These are phyloP conservation scores for Drepana falcataria DNA, from an alignment of 2,888 invertebrate genomes.

Conservation along the genomic window DNA sequence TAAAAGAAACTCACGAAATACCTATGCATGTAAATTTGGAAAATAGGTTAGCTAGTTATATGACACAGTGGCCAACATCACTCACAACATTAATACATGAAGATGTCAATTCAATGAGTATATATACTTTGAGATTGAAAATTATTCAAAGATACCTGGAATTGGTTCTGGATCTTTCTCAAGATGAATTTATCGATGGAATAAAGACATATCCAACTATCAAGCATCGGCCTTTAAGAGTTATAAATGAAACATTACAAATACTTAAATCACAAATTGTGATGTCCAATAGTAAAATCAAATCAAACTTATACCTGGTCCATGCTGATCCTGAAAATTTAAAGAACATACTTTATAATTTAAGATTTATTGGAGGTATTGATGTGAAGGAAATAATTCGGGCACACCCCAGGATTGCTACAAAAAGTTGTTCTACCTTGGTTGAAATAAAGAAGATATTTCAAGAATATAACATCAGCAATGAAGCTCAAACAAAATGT, in stretches of 20 bases:
- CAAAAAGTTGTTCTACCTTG: slow-evolving; percentile 45
- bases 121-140: slow-evolving; percentile 54
- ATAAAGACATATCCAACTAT: slow-evolving; percentile 64
- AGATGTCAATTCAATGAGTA: slow-evolving; percentile 44
- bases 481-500: slow-evolving; percentile 67
- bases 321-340: slow-evolving; percentile 67
- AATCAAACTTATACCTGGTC: slow-evolving; percentile 60
- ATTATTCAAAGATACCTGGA: slow-evolving; percentile 68
- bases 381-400: slow-evolving; percentile 67
- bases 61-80: slow-evolving; percentile 73
- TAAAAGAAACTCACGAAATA: slow-evolving; percentile 44
- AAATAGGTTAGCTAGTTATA: slow-evolving; percentile 57
- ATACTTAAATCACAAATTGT: slow-evolving; percentile 53
- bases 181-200: slow-evolving; percentile 57
- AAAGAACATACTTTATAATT: slow-evolving; percentile 47
- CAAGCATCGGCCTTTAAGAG: slow-evolving; percentile 61
- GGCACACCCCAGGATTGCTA: slow-evolving; percentile 59
- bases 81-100: slow-evolving; percentile 57
- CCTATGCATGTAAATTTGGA: slow-evolving; percentile 48
- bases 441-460: slow-evolving; percentile 52
- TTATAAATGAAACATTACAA: slow-evolving; percentile 55
- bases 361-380: slow-evolving; percentile 57
- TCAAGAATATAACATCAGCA: slow-evolving; percentile 49
- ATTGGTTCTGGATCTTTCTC: slow-evolving; percentile 53
- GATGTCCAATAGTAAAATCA: slow-evolving; percentile 60